Base-by-base conservation (phyloP, 1,140 invertebrate species). In the Eupeodes corollae region DNA sequence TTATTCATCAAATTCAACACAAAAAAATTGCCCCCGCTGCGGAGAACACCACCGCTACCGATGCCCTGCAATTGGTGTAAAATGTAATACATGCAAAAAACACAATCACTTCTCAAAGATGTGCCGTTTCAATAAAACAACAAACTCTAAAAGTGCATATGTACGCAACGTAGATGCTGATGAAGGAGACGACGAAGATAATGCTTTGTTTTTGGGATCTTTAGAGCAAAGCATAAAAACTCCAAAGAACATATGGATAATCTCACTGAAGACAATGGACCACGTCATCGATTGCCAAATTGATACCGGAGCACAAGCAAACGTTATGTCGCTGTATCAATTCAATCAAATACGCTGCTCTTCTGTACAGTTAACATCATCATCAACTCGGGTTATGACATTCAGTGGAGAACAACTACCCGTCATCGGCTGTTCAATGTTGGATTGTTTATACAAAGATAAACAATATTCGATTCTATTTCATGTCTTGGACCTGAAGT, bases 51-150 rank as follows among this genome's bases (percentile, higher is more conserved):
- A 44, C 37, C 30, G 21, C 13, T 41, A 48, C 18, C 47, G 52
- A 35, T 58, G 56, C 46, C 54, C 52, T 34, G 54, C 53, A 13
- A 41, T 47, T 39, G 47, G 48, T 11, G 52, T 48, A 42, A 49
- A 32, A 6, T 59, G 55, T 47, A 33, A 35, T n/a, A 49, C 48
- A 30, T 57, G 55, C 43, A 48, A 48, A 14, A 53, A 44, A 42
- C 42, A 18, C 9, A 50, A 53, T 42, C 57, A 56, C 38, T 55
- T 53, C 46, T 51, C 55, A 26, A 46, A 38, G 16, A 41, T 49
- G 32, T 56, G 56, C 47, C 48, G 32, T 13, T 14, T 44, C 6
- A 48, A 51, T 32, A 49, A 26, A 15, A 32, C 31, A 35, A 34
- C 43, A 45, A 42, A 44, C 50, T 47, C 48, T 31, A 34, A 14